These are phyloP conservation scores for Pantherophis vulpinus DNA, from an alignment of 2,797 vertebrate genomes.

Conservation along the genomic window DNA sequence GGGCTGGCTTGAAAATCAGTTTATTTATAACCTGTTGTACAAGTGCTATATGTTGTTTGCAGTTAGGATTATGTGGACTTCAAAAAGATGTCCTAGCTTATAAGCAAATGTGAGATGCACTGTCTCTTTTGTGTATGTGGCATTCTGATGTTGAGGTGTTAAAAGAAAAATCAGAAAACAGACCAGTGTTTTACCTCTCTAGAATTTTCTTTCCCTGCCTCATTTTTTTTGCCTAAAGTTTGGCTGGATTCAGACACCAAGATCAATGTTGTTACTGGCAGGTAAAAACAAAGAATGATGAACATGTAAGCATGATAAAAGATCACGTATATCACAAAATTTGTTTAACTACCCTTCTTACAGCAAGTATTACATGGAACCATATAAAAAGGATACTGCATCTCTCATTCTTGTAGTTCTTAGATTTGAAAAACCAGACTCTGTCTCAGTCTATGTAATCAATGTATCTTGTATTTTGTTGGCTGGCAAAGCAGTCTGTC, in stretches of 20 bases:
- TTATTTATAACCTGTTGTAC: constrained; percentile 77
- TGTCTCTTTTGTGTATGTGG: constrained; percentile 73
- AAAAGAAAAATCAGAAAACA: constrained; percentile 49
- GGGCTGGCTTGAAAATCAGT: constrained; percentile 79
- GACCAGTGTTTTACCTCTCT: constrained; percentile 54
- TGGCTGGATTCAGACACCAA: constrained; percentile 52
- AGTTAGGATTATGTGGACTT: constrained; percentile 77
- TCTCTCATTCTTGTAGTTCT: constrained; percentile 71
- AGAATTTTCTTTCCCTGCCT: constrained; percentile 49
- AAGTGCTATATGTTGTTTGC: constrained; percentile 79
- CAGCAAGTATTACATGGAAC: constrained; percentile 60
- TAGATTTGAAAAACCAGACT: constrained; percentile 71
- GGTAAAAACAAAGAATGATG: constrained; percentile 57
- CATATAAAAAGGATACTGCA: constrained; percentile 75
- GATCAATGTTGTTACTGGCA: constrained; percentile 52
- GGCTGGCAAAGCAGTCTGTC: constrained; percentile 56
- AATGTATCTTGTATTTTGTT: constrained; percentile 70
- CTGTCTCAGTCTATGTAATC: constrained; percentile 71
- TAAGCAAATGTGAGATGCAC: constrained; percentile 78
- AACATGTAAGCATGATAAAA: constrained; percentile 52
- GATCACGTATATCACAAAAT: constrained; percentile 31
- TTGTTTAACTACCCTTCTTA: constrained; percentile 57
- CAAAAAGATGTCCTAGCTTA: constrained; percentile 74
- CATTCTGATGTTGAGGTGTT: constrained; percentile 49
- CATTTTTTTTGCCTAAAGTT: constrained; percentile 36